Conservation (phyloP, 2,797 vertebrate genomes). For the Tokudaia muenninki region DNA sequence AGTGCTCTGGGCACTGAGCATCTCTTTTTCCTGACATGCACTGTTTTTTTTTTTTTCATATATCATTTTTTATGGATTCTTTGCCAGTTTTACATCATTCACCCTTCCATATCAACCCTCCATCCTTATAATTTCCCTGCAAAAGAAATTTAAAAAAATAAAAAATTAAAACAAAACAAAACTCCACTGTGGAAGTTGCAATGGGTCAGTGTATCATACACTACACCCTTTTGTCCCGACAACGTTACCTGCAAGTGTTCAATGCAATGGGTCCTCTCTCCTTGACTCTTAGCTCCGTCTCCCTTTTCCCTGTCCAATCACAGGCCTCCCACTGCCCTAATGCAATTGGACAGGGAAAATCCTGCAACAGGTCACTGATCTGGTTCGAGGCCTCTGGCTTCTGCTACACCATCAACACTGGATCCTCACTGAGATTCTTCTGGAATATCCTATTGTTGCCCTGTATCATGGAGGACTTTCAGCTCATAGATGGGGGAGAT, state of each 20-base stretch:
- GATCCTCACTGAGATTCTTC: neutral
- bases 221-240: neutral
- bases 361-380: neutral
- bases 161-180: neutral
- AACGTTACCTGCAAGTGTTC: neutral
- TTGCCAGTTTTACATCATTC: neutral
- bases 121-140: neutral
- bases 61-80: neutral
- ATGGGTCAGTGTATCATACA: neutral
- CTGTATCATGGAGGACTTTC: neutral
- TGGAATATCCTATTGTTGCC: neutral
- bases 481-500: neutral
- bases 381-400: neutral
- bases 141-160: neutral
- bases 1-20: neutral
- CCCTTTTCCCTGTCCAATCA: too few relatives aligned
- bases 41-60: neutral
- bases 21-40: neutral
- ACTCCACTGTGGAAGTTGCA: neutral
- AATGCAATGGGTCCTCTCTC: neutral
- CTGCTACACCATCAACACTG: neutral
- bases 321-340: too few relatives aligned
- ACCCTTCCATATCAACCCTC: neutral
- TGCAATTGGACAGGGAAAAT: too few relatives aligned
- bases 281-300: too few relatives aligned